Conservation (phyloP, 2,113 vertebrate genomes). For the Urocolius indicus region DNA sequence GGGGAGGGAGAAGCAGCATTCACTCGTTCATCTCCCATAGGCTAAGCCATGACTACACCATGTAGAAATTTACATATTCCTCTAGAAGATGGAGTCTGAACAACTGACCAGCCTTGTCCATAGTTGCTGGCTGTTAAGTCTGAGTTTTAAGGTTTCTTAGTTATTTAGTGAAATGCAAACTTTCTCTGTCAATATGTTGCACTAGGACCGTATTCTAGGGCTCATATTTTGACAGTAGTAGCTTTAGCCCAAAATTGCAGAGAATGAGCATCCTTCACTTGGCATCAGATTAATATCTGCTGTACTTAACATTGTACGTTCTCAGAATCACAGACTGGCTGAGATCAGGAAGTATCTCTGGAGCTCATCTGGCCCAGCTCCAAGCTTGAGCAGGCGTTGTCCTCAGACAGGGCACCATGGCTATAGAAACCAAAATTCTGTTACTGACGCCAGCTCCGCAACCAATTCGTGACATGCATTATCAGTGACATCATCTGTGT, state of each 20-base stretch:
- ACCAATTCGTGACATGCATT: not conserved
- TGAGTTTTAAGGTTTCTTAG: too few relatives aligned
- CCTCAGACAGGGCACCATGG: not conserved
- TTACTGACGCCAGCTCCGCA: not conserved
- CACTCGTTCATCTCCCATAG: not conserved
- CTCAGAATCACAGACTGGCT: not conserved
- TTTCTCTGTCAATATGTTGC: not conserved
- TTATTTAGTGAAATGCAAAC: too few relatives aligned
- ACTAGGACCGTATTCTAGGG: not conserved
- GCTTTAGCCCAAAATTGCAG: not conserved
- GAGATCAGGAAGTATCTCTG: not conserved
- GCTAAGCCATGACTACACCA: not conserved
- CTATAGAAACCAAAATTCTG: not conserved
- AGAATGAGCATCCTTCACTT: not conserved
- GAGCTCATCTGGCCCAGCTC: not conserved
- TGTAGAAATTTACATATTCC: accelerated
- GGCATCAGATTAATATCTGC: not conserved
- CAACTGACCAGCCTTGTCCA: not conserved
- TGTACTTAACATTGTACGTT: not conserved
- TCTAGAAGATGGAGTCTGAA: not conserved
- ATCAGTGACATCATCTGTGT: not conserved
- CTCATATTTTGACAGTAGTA: not conserved
- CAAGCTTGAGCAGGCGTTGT: accelerated
- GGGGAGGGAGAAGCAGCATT: not conserved
- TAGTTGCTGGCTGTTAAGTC: not conserved